phyloP scores from a whole-genome alignment of 1,140 invertebrate species.

The Periplaneta americana region DNA sequence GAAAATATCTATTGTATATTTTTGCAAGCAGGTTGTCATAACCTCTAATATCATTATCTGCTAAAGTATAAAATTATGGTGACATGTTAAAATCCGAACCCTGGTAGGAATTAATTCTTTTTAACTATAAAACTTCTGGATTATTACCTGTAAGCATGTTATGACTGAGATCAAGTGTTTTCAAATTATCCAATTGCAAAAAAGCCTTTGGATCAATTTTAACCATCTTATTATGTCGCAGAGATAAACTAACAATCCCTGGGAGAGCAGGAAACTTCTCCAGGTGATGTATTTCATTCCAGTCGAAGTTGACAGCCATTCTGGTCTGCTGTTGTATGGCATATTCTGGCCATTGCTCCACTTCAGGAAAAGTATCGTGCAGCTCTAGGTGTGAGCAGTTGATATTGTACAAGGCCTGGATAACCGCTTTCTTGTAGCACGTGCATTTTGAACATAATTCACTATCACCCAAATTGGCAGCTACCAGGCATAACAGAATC shows the following conservation, averaged over 20 bases:
- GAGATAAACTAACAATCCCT: neutral
- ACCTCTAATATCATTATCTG: too few species aligned
- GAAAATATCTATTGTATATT: too few species aligned
- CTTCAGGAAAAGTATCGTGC: neutral
- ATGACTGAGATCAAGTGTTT: neutral
- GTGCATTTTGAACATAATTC: neutral
- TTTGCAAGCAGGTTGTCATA: too few species aligned
- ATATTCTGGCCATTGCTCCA: neutral
- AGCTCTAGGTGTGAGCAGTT: neutral
- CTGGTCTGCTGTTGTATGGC: neutral
- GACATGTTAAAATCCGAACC: too few species aligned
- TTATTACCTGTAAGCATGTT: neutral
- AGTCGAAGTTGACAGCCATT: neutral
- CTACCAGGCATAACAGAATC: neutral
- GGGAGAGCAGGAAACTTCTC: neutral
- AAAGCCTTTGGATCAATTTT: neutral
- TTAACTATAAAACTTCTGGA: too few species aligned
- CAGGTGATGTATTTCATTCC: neutral
- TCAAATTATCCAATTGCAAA: slow-evolving; percentile 5
- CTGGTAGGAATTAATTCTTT: too few species aligned
- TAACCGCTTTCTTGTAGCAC: neutral
- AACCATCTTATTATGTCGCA: neutral
- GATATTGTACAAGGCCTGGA: neutral
- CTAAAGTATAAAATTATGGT: too few species aligned
- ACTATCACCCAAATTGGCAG: neutral